Base-by-base conservation (phyloP, 1,140 invertebrate species). In the Anastrepha ludens region DNA sequence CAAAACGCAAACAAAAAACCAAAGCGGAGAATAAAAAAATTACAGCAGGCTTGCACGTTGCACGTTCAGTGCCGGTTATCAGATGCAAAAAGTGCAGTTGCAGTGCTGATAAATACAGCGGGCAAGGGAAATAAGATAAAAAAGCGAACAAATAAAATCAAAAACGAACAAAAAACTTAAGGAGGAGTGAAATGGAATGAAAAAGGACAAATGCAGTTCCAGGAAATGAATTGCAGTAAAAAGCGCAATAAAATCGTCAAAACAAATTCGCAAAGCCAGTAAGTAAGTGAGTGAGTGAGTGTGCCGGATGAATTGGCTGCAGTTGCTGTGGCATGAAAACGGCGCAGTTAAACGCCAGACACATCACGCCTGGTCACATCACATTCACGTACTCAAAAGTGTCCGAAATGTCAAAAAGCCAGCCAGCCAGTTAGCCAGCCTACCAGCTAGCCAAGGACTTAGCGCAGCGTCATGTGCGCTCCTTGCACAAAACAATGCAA, bases 361-460 rank as follows among this genome's bases (percentile, higher is more conserved):
- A 50, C 44, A 74, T 74, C 70, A 74, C 70, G 70, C 70, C 70
- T 29, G 41, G 44, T 55, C 74, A 58, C 74, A 81, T 55, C 74
- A 13, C 74, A 81, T 55, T 50, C 74, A 13, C 67, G n/a, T 44
- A 13, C 74, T 55, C 47, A 55, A 29, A 81, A 81, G 74, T 81
- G 74, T 81, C 47, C 74, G 20, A 81, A 81, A 81, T 81, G 74
- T 81, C 74, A 81, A 81, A 81, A 81, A 81, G 74, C 13, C 74
- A 81, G 74, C 20, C n/a, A 29, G 47, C 47, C 47, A 50, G 74
- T 50, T 11, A 55, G n/a, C 9, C n/a, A 81, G 47, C 41, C 70
- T 29, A 62, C 8, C 60, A 62, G 60, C 29, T 62, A 62, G 15
- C 9, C 13, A 81, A 81, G 47, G 47, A 81, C 17, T 62, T 62